A percentile compares a stretch with the other conserved stretches of the same genome.
phyloP scores from a whole-genome alignment of 2,888 invertebrate species.

The Oligia strigilis region DNA sequence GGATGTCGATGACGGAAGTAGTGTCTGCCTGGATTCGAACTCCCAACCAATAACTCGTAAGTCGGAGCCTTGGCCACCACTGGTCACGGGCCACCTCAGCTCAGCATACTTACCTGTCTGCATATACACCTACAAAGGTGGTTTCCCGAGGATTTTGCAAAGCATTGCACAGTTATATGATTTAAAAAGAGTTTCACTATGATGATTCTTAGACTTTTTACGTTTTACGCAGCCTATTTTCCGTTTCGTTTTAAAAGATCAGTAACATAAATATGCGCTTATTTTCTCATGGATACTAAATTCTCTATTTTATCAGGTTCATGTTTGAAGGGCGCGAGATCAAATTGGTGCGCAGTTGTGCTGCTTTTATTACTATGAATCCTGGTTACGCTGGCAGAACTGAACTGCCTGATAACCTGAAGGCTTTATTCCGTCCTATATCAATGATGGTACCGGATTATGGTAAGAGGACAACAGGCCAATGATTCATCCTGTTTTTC shows the following conservation, averaged over 20 bases:
- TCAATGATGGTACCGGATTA: conserved; percentile 98
- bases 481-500: background rate
- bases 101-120: background rate
- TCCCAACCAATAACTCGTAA: too few species aligned
- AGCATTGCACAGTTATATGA: background rate
- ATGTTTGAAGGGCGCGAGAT: conserved; percentile 97
- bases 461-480: conserved; percentile 85
- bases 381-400: conserved; percentile 97
- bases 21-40: too few species aligned
- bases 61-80: too few species aligned
- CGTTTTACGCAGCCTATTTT: background rate
- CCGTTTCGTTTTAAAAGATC: background rate
- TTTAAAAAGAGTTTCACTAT: background rate
- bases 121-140: background rate
- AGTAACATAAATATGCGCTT: background rate
- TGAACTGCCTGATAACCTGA: conserved; percentile 96
- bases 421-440: conserved; percentile 96
- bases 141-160: background rate
- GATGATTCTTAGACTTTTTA: background rate
- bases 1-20: too few species aligned
- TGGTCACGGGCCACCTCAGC: too few species aligned
- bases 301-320: conserved; percentile 89
- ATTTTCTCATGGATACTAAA: conserved; percentile 1
- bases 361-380: conserved; percentile 97
- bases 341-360: conserved; percentile 94